Percentiles rank a stretch among this genome's conserved stretches.
Evolutionary conservation across 2,888 invertebrate species (phyloP).

Genomic region (Eupithecia abbreviata): DNA sequence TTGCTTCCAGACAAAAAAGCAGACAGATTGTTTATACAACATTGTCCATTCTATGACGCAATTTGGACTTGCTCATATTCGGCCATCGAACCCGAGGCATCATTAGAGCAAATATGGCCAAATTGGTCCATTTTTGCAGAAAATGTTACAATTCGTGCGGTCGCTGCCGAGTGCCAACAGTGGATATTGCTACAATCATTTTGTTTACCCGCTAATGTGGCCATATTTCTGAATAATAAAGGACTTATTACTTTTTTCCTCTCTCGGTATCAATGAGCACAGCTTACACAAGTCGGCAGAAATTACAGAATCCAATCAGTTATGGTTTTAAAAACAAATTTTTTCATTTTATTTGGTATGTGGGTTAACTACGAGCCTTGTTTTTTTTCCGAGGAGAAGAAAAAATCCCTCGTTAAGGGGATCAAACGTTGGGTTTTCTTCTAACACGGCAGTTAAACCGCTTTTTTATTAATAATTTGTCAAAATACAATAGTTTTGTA

Average conservation of each 20-base stretch:
- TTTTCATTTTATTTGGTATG: no score
- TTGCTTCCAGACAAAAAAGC: background rate
- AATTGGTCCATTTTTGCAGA: conserved; percentile 28
- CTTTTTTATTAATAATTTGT: no score
- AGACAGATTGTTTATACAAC: background rate
- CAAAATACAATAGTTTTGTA: no score
- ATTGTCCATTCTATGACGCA: conserved; percentile 4
- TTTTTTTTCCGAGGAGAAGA: no score
- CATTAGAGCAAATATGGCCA: conserved; percentile 32
- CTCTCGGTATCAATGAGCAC: background rate
- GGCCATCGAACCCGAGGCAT: conserved; percentile 28
- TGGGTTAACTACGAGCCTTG: no score
- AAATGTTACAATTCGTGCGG: conserved; percentile 31
- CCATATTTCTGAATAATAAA: conserved; percentile 3
- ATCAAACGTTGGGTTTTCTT: no score
- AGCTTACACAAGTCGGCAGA: background rate
- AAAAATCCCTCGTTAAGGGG: no score
- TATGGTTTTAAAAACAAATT: no score
- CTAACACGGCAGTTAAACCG: no score
- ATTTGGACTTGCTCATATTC: conserved; percentile 7
- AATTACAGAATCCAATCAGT: background rate
- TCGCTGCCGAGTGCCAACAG: conserved; percentile 31
- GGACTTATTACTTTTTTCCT: background rate
- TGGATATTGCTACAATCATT: conserved; percentile 32
- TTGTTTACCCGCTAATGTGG: conserved; percentile 22